Conservation (phyloP, 2,113 vertebrate species). For the Chroicocephalus ridibundus region DNA sequence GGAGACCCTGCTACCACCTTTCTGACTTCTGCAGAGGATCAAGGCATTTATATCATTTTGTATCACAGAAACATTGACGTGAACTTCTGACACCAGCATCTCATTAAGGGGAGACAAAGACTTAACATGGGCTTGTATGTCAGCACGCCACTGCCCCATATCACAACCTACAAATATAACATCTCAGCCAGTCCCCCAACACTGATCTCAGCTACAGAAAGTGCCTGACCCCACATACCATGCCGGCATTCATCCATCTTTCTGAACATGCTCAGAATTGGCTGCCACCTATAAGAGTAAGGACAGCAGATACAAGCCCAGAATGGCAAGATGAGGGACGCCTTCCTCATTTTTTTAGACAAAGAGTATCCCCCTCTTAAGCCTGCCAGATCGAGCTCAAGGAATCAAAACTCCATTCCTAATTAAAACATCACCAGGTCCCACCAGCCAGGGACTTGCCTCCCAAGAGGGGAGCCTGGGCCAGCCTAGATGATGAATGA, state of each 20-base stretch:
- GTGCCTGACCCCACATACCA: neutral
- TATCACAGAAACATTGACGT: neutral
- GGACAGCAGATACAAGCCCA: neutral
- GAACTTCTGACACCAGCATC: slow-evolving; percentile 23
- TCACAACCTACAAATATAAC: neutral
- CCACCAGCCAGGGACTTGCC: neutral
- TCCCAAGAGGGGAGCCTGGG: neutral
- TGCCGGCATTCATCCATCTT: neutral
- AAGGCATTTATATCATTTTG: neutral
- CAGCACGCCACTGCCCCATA: neutral
- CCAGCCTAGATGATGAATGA: slow-evolving; percentile 18
- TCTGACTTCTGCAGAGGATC: neutral
- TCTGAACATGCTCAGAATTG: neutral
- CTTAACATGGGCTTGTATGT: neutral
- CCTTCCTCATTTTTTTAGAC: neutral
- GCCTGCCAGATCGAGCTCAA: neutral
- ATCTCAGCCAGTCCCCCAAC: neutral
- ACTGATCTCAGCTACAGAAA: neutral
- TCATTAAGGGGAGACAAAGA: slow-evolving; percentile 17
- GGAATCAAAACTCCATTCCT: slow-evolving; percentile 19
- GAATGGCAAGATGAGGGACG: neutral
- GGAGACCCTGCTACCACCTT: neutral
- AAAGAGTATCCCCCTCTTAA: neutral
- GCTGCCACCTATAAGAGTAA: neutral
- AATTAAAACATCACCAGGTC: slow-evolving; percentile 33